Conservation (phyloP, 2,797 vertebrate genomes). For the Pelochelys cantorii region DNA sequence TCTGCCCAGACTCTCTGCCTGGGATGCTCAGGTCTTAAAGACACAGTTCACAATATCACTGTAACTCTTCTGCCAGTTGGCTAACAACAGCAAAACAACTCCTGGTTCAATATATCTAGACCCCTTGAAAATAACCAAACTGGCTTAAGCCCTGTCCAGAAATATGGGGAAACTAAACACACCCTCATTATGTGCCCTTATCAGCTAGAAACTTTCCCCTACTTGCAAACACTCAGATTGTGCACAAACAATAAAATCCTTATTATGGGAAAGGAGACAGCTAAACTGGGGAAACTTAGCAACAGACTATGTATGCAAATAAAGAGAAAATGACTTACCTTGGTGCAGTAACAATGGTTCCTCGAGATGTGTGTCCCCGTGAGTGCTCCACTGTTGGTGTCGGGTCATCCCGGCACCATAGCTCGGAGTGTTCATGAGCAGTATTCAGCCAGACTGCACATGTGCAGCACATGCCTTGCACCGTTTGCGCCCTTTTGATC, state of each 20-base stretch:
- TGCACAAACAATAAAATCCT: neutral
- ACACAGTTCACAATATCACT: neutral
- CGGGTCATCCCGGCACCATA: too few species aligned
- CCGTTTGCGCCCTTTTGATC: too few species aligned
- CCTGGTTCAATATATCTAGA: neutral
- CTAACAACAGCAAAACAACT: neutral
- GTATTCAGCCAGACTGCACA: too few species aligned
- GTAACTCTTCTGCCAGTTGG: neutral
- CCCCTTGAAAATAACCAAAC: neutral
- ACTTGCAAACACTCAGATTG: neutral
- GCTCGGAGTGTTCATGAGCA: too few species aligned
- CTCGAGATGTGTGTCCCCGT: too few species aligned
- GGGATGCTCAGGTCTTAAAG: neutral
- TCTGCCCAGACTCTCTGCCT: neutral
- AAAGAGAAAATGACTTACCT: too few species aligned
- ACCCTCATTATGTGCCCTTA: neutral
- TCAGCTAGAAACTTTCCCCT: neutral
- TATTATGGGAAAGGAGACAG: neutral
- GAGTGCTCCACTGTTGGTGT: too few species aligned
- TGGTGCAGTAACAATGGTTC: too few species aligned
- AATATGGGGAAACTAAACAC: accelerated
- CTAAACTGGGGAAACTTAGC: neutral
- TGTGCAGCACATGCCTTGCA: too few species aligned
- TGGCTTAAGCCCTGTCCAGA: neutral
- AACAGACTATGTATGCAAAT: neutral